These are phyloP conservation scores for Falco biarmicus DNA, from an alignment of 2,797 vertebrate genomes.

Conservation along the genomic window DNA sequence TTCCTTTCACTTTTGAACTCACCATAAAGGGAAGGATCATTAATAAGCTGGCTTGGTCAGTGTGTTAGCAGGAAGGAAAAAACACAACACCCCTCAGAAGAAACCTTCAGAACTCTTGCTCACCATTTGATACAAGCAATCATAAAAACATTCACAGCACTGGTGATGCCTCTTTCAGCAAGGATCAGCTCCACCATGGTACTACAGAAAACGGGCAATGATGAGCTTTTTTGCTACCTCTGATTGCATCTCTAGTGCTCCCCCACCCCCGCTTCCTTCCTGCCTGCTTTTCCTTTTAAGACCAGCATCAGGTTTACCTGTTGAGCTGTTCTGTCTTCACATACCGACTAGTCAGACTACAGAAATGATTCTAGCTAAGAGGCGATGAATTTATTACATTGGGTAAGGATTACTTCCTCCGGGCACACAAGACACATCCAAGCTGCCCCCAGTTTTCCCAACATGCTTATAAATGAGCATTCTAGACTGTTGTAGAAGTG, in stretches of 20 bases:
- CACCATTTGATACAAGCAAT: background rate
- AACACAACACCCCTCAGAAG: background rate
- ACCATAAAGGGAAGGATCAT: background rate
- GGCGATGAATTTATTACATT: background rate
- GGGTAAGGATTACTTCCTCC: background rate
- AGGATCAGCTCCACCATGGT: background rate
- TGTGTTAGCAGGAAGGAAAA: background rate
- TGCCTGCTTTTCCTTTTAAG: background rate
- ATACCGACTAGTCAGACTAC: background rate
- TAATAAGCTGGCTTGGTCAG: slow-evolving; percentile 14
- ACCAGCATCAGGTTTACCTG: background rate
- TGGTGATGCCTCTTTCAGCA: background rate
- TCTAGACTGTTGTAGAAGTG: background rate
- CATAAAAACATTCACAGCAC: background rate
- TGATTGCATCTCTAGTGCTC: background rate
- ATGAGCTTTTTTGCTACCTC: background rate
- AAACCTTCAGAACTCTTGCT: background rate
- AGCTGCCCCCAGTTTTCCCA: background rate
- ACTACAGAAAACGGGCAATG: background rate
- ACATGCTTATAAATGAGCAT: background rate
- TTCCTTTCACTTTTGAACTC: background rate
- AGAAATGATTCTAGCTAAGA: background rate
- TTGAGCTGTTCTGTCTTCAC: background rate
- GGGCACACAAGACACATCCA: background rate
- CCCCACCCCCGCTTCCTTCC: background rate